Base-by-base conservation (phyloP, 2,113 vertebrate genomes). In the Talpa occidentalis region DNA sequence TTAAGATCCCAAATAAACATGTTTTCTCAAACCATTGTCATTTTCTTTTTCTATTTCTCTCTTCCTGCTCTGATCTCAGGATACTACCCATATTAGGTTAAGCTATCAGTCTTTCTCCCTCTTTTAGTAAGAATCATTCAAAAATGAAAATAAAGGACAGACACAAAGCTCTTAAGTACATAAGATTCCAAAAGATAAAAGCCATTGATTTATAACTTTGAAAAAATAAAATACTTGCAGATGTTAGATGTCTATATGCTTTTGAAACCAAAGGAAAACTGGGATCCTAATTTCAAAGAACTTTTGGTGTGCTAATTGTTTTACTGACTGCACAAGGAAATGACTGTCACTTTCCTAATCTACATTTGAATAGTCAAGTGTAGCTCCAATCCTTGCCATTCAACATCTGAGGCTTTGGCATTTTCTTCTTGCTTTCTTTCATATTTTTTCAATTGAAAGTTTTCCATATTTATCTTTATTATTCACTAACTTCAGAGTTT, bases 141-240 rank as follows among this genome's bases (percentile, higher is more conserved):
- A 56, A 78, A 92, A 80, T 44, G 8, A 89, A 91, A 69, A 69
- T 42, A 84, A 94, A 88, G 72, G 54, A 19, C 52, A 37, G 22
- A 54, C 32, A 78, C 16, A 94, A 88, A 85, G 14, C 15, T 93
- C 79, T 67, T 78, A 88, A 82, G 37, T 74, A 81, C 28, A 64
- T 37, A 30, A 24, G 24, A 82, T 76, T 95, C 35, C 76, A 93
- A 91, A 94, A 95, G 19, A 92, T 73, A 73, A 91, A 95, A 70
- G 6, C 37, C 40, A 72, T 89, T 82, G 67, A 96, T 91, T 85
- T 74, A 60, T n/a, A 72, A 70, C 73, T 86, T 95, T 90, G 83
- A 73, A 86, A 69, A 93, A 79, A 91, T 42, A 32, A 91, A 93
- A 83, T 77, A 86, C 78, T 95, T 93, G 54, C 95, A 96, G 88